A percentile compares a stretch with the other conserved stretches of the same genome.
Evolutionary conservation across 2,113 vertebrate genomes (phyloP).

Genomic region (human (Homo sapiens)): DNA sequence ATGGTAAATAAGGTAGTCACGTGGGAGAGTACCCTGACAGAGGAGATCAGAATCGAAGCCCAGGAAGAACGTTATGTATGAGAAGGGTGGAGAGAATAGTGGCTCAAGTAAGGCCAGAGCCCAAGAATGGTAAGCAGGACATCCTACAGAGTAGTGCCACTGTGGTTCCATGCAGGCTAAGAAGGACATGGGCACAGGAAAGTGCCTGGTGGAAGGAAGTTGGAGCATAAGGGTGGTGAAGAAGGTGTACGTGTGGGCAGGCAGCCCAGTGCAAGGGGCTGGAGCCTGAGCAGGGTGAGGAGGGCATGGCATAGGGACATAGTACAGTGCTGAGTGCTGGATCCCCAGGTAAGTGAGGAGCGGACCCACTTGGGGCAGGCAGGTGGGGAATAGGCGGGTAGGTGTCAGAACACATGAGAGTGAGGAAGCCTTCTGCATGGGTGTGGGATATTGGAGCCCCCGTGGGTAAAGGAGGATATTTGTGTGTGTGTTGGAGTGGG

Average conservation of each 20-base stretch:
- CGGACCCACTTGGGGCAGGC: background rate
- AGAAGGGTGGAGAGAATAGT: background rate
- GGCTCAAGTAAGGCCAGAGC: background rate
- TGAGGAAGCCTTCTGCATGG: background rate
- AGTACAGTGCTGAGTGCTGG: background rate
- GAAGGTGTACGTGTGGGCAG: background rate
- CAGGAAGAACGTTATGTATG: background rate
- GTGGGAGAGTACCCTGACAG: background rate
- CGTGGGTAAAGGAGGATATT: background rate
- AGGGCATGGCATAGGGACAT: background rate
- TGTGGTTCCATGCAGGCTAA: background rate
- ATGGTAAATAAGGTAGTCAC: background rate
- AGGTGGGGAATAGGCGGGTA: background rate
- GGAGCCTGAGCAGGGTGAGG: background rate
- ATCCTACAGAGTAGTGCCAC: fast-evolving
- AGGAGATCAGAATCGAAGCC: background rate
- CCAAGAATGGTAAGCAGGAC: background rate
- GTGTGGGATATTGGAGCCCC: background rate
- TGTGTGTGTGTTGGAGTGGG: too few relatives aligned
- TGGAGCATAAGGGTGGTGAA: background rate
- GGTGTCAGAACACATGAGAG: background rate
- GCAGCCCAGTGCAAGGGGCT: too few relatives aligned
- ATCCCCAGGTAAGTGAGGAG: background rate
- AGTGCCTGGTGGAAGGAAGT: background rate
- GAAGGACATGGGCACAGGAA: background rate